Evolutionary conservation across 2,888 invertebrate species (phyloP).

Genomic region (Temnothorax rugatulus): DNA sequence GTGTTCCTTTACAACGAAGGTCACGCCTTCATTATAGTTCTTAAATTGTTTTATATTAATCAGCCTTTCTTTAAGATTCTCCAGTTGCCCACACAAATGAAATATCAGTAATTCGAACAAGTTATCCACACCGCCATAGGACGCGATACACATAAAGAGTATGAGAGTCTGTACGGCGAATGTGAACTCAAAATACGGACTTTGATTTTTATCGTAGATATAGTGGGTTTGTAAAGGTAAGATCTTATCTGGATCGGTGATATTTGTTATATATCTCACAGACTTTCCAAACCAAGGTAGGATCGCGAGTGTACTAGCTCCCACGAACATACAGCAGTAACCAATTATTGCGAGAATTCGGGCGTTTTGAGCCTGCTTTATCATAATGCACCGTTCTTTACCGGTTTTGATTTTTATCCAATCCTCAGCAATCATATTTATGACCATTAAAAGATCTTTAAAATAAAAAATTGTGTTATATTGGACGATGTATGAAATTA

Average conservation of each 20-base stretch:
- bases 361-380: background rate
- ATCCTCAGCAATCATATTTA: constrained; percentile 14
- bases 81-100: constrained; percentile 15
- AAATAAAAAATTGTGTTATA: background rate
- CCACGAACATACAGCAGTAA: background rate
- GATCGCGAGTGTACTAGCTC: background rate
- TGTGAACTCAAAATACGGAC: background rate
- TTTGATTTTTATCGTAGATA: background rate
- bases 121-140: background rate
- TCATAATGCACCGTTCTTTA: constrained; percentile 2
- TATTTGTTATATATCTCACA: background rate
- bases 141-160: background rate
- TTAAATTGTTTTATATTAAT: background rate
- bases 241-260: background rate
- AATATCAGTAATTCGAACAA: background rate
- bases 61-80: background rate
- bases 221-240: background rate
- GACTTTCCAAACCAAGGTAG: constrained; percentile 6
- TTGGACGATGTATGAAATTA: background rate
- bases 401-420: background rate
- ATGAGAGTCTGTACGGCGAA: background rate
- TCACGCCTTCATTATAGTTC: background rate
- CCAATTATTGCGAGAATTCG: constrained; percentile 1
- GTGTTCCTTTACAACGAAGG: background rate
- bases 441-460: background rate